phyloP scores from a whole-genome alignment of 2,797 vertebrate genomes.

The Allobates femoralis region DNA sequence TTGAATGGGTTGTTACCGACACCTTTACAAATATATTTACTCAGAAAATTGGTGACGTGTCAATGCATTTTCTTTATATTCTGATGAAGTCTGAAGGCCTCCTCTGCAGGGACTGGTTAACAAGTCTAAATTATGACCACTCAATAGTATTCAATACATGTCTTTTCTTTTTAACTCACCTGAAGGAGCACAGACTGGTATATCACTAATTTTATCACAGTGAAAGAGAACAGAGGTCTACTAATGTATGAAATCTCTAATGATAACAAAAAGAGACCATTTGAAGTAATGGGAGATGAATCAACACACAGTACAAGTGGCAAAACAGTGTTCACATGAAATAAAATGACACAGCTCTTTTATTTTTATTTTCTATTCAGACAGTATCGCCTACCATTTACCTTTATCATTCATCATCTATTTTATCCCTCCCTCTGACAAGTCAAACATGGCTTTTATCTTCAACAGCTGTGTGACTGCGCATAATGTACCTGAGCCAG shows the following conservation, averaged over 20 bases:
- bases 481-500: neutral
- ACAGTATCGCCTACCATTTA: neutral
- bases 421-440: neutral
- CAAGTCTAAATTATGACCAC: neutral
- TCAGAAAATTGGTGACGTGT: too few species aligned
- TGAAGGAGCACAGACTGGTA: neutral
- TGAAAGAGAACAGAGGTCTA: neutral
- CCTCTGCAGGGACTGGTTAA: too few species aligned
- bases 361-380: neutral
- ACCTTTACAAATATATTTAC: too few species aligned
- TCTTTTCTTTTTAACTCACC: neutral
- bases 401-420: neutral
- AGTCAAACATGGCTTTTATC: neutral
- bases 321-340: neutral
- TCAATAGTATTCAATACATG: neutral
- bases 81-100: too few species aligned
- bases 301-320: neutral
- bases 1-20: too few species aligned
- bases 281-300: neutral
- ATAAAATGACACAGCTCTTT: neutral
- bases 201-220: neutral
- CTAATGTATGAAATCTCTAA: neutral
- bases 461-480: neutral
- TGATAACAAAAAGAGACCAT: neutral
- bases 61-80: too few species aligned